These are phyloP conservation scores for Paramisgurnus dabryanus DNA, from an alignment of 2,113 vertebrate species.

Conservation along the genomic window DNA sequence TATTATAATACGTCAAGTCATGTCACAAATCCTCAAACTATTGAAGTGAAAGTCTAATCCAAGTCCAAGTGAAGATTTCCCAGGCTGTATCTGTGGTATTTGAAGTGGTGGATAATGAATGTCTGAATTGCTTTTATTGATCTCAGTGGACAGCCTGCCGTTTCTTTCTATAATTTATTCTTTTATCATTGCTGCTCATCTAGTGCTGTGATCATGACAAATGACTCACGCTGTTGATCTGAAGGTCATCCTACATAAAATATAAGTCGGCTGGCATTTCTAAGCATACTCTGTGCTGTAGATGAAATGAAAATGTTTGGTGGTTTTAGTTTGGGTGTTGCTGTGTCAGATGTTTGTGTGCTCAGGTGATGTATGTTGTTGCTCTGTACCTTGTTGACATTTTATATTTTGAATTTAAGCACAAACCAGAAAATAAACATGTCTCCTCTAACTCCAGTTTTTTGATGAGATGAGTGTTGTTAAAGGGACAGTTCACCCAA, in stretches of 20 bases:
- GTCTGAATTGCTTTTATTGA: slow-evolving; percentile 11
- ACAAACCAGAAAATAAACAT: neutral
- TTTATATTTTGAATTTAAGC: neutral
- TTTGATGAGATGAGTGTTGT: no score
- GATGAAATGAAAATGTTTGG: neutral
- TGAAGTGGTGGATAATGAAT: slow-evolving; percentile 21
- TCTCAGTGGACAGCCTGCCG: neutral
- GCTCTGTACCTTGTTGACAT: neutral
- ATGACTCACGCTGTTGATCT: neutral
- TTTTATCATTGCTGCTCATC: neutral
- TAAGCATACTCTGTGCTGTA: neutral
- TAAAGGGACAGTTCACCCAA: no score
- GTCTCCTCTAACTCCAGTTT: no score
- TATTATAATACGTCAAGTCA: neutral
- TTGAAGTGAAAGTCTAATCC: neutral
- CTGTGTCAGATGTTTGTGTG: neutral
- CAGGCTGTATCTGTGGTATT: slow-evolving; percentile 9
- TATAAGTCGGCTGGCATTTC: neutral
- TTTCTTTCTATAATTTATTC: neutral
- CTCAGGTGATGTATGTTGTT: neutral
- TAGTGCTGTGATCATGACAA: slow-evolving; percentile 8
- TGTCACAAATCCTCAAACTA: neutral
- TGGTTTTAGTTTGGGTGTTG: neutral
- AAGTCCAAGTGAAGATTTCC: neutral
- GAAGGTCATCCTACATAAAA: neutral